phyloP scores from a whole-genome alignment of 2,888 invertebrate species.

The Glyphotaelius pellucidus region DNA sequence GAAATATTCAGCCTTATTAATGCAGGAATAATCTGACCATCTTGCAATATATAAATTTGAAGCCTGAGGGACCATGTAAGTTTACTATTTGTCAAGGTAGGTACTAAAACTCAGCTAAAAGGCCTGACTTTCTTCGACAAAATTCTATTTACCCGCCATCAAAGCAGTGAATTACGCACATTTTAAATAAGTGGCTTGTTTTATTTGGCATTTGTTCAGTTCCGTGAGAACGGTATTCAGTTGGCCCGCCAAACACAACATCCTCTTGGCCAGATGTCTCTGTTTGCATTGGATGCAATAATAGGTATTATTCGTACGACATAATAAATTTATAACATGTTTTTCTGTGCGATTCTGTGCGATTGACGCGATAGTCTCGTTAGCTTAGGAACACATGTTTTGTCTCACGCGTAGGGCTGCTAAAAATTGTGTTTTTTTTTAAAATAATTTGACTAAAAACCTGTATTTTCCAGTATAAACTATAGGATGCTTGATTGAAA shows the following conservation, averaged over 20 bases:
- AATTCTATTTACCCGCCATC: not conserved
- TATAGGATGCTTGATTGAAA: too few relatives aligned
- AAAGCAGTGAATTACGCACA: not conserved
- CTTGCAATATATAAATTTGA: too few relatives aligned
- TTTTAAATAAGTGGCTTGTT: not conserved
- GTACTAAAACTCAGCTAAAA: not conserved
- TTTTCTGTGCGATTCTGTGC: not conserved
- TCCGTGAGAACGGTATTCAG: not conserved
- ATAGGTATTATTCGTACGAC: not conserved
- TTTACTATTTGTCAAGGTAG: not conserved
- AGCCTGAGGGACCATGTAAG: too few relatives aligned
- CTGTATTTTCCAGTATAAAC: too few relatives aligned
- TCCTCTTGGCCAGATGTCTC: not conserved
- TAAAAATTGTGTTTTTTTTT: too few relatives aligned
- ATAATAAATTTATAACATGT: not conserved
- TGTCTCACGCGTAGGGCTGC: not conserved
- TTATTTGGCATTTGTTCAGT: slow-evolving; percentile 6
- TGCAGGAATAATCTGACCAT: too few relatives aligned
- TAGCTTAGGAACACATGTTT: not conserved
- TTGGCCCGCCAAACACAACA: not conserved
- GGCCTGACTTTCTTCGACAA: too few relatives aligned
- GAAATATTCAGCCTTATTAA: too few relatives aligned
- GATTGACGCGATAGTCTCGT: not conserved
- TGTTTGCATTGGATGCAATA: not conserved
- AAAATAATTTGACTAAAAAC: too few relatives aligned